These are phyloP conservation scores for Nothocercus julius DNA, from an alignment of 2,113 vertebrate species.

Conservation along the genomic window DNA sequence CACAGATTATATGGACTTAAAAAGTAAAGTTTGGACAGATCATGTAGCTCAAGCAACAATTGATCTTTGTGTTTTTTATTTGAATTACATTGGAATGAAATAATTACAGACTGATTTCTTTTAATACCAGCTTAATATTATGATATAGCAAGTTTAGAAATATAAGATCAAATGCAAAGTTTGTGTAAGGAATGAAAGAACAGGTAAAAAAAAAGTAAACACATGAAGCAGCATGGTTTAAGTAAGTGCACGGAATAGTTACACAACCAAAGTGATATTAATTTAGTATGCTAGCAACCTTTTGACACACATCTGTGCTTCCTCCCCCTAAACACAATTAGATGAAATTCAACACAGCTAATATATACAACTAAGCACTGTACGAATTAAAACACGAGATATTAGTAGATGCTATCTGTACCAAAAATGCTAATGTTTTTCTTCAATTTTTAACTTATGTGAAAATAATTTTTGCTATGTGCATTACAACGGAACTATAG, in stretches of 20 bases:
- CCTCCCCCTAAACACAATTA: not conserved
- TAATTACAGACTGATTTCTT: not conserved
- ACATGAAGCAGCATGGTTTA: not conserved
- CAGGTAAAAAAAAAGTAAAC: not conserved
- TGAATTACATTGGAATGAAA: not conserved
- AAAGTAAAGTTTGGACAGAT: not conserved
- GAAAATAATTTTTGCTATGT: not conserved
- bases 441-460: not conserved
- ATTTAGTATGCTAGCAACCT: not conserved
- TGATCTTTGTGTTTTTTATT: accelerated
- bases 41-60: not conserved
- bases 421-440: not conserved
- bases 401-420: not conserved
- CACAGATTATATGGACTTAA: not conserved
- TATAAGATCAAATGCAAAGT: not conserved
- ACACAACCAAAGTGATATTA: not conserved
- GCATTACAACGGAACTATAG: not conserved
- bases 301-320: not conserved
- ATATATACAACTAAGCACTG: not conserved
- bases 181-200: not conserved
- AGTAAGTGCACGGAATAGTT: not conserved
- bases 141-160: not conserved
- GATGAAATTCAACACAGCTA: not conserved
- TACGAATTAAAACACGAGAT: not conserved
- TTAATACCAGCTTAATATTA: not conserved